phyloP scores from a whole-genome alignment of 2,888 invertebrate species.

The Pollenia griseotomentosa region DNA sequence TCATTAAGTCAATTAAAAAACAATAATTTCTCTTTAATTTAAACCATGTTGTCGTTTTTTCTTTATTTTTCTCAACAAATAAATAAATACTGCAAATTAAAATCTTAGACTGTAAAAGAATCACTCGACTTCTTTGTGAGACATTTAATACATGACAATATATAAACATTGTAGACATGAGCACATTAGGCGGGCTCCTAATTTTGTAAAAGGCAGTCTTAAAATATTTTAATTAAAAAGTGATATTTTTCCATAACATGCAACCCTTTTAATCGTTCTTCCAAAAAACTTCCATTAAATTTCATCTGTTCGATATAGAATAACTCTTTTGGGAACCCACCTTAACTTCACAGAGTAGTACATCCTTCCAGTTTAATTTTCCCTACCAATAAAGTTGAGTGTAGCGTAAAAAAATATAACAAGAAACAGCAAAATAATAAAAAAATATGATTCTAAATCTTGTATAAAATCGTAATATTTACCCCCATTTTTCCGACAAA shows the following conservation, averaged over 20 bases:
- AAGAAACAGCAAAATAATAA: background rate
- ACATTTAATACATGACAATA: background rate
- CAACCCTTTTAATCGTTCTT: too few relatives aligned
- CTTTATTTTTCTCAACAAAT: background rate
- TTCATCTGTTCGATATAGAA: too few relatives aligned
- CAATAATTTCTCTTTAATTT: slow-evolving; percentile 9
- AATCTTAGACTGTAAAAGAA: slow-evolving; percentile 21
- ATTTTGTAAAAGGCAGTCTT: background rate
- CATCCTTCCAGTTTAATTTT: background rate
- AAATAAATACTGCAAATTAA: slow-evolving; percentile 41
- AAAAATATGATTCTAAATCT: slow-evolving; percentile 15
- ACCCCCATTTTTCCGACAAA: background rate
- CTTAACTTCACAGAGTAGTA: background rate
- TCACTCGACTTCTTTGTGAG: background rate
- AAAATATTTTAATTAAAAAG: background rate
- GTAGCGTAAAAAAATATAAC: background rate
- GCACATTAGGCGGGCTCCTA: background rate
- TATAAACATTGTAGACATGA: background rate
- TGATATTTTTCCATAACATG: too few relatives aligned
- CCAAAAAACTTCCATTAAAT: too few relatives aligned
- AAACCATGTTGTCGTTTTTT: background rate
- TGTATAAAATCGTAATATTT: slow-evolving; percentile 32
- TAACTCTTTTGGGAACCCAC: background rate
- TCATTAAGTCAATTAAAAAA: slow-evolving; percentile 35
- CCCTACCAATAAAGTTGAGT: background rate